Percentiles rank a stretch among this genome's conserved stretches.
These are phyloP conservation scores for Pangasius mekongensis DNA, from an alignment of 2,797 vertebrate genomes.

Conservation along the genomic window DNA sequence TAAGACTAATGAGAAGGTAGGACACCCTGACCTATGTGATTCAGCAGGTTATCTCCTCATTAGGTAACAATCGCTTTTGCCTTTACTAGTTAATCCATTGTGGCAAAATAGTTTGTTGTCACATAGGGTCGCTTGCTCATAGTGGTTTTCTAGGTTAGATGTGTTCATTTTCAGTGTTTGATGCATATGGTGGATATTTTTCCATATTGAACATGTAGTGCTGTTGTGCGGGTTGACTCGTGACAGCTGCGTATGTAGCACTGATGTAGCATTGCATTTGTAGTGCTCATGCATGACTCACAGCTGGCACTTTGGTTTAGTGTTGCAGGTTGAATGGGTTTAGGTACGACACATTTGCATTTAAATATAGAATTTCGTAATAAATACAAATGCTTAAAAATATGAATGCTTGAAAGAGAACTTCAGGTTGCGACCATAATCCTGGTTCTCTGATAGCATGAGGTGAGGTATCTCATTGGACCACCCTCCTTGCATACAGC, in stretches of 20 bases:
- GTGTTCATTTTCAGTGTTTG: not conserved
- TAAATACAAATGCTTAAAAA: not conserved
- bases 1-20: constrained; percentile 94
- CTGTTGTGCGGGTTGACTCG: constrained; percentile 15
- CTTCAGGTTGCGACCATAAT: not conserved
- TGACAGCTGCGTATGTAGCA: not conserved
- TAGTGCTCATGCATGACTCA: not conserved
- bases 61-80: not conserved
- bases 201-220: constrained; percentile 11
- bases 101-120: not conserved
- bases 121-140: not conserved
- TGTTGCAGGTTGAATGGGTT: not conserved
- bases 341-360: not conserved
- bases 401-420: not conserved
- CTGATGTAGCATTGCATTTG: not conserved
- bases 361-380: not conserved
- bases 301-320: not conserved
- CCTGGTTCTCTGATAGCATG: not conserved
- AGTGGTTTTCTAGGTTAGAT: not conserved
- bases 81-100: not conserved
- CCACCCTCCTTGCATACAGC: not conserved
- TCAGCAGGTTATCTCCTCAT: not conserved
- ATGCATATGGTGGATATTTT: constrained; percentile 9
- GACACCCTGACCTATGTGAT: not conserved
- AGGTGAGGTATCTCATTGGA: not conserved